Percentiles rank a stretch among this genome's conserved stretches.
Conservation (phyloP, 1,140 invertebrate species). For the Drosophila tropicalis region DNA sequence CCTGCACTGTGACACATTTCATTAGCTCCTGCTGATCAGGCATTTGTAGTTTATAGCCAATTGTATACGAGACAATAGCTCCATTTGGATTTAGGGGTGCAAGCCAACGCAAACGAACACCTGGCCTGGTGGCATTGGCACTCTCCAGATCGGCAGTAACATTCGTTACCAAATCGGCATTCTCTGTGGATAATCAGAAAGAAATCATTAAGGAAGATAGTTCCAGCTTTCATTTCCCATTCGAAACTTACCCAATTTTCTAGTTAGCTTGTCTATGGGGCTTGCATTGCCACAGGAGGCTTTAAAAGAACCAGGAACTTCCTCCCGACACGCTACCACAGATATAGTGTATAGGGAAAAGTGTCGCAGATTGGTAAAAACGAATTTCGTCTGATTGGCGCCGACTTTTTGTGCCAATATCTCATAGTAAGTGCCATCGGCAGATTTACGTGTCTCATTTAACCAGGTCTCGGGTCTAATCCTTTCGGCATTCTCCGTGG, state of each 20-base stretch:
- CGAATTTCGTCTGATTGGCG: constrained; percentile 80
- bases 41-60: constrained; percentile 88
- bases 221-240: too few relatives aligned
- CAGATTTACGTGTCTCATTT: constrained; percentile 43
- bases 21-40: constrained; percentile 74
- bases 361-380: constrained; percentile 87
- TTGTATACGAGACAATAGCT: constrained; percentile 91
- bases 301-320: constrained; percentile 39
- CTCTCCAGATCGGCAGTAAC: constrained; percentile 30
- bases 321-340: constrained; percentile 88
- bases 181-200: constrained; percentile 29
- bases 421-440: constrained; percentile 38
- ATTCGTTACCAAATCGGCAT: constrained; percentile 47
- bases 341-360: constrained; percentile 89
- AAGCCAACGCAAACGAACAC: constrained; percentile 89
- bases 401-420: constrained; percentile 38
- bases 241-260: constrained; percentile 54
- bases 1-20: constrained; percentile 83
- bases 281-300: constrained; percentile 50
- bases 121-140: constrained; percentile 73
- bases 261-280: constrained; percentile 46
- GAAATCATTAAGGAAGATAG: not conserved
- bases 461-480: constrained; percentile 5
- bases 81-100: constrained; percentile 94
- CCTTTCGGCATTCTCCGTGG: not conserved